Percentiles rank a stretch among this genome's conserved stretches.
phyloP scores from a whole-genome alignment of 1,140 invertebrate species.

The Anagrus nilaparvatae region DNA sequence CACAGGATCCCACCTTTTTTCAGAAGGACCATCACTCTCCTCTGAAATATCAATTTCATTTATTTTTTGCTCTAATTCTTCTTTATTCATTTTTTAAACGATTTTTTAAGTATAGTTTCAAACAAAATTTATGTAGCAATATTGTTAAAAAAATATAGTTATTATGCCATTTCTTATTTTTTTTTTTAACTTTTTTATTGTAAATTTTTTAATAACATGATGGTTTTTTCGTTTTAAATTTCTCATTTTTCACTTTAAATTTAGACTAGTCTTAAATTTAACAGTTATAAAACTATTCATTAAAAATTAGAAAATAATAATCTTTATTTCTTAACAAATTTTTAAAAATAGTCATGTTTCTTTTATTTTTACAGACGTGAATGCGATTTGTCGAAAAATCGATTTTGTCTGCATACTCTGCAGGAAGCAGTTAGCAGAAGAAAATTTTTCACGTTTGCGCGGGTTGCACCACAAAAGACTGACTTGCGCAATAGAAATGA shows the following conservation, averaged over 20 bases:
- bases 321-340: no score
- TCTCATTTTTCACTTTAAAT: background rate
- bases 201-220: background rate
- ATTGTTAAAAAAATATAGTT: background rate
- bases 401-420: slow-evolving; percentile 5
- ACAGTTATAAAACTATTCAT: background rate
- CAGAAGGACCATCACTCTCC: slow-evolving; percentile 37
- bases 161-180: background rate
- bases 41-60: slow-evolving; percentile 34
- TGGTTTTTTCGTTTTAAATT: background rate
- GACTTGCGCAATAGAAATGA: no score
- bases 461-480: no score
- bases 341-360: no score
- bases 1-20: slow-evolving; percentile 54
- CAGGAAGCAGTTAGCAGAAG: no score
- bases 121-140: background rate
- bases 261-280: background rate
- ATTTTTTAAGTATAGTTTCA: background rate
- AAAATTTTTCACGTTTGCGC: no score
- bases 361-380: no score
- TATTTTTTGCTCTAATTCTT: slow-evolving; percentile 1
- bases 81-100: background rate
- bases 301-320: background rate
- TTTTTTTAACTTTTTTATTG: background rate
- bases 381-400: slow-evolving; percentile 7